Evolutionary conservation across 2,888 invertebrate species (phyloP), one percentile per base, ranked within the genome.

Genomic region (Drosophila kuntzei): DNA sequence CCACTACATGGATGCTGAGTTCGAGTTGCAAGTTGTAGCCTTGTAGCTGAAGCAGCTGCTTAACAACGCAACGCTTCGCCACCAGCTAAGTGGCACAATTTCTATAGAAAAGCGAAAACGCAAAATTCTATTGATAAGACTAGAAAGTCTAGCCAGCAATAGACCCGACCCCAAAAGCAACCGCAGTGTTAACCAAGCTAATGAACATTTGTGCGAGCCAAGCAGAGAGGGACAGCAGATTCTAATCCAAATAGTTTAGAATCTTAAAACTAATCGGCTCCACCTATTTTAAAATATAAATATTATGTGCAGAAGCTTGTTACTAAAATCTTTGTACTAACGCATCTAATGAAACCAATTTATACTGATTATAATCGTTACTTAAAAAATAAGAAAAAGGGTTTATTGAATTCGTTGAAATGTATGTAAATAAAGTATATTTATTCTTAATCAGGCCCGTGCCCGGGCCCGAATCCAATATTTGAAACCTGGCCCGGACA

Each of bases 21-120:
- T 55, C 25, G 27, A 43, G 32, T 20, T 32, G 32, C 34, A 34
- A 47, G 36, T 29, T 43, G 22, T 27, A 36, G 37, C 18, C 58
- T 29, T 39, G 27, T 25, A 39, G 37, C 16, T 60, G 60, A 34
- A 58, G 64, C 18, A 59, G 58, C 69, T 67, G 76, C 73, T 70
- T 81, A 84, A 66, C 70, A 69, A 72, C 34, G 34, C n/a, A n/a
- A 7, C 53, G 66, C 7, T 25, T 50, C 34, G 32, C 18, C 63
- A 55, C 41, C 51, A 49, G 49, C 53, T 79, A 85, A 85, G 88
- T 85, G 88, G 82, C 84, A 71, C 79, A 85, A 85, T 85, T 87
- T 85, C 65, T 41, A 76, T 67, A 55, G 68, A 89, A 81, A 78
- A 84, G 81, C 88, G 88, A 78, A 87, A 79, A 71, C 53, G 47